Evolutionary conservation across 1,140 invertebrate genomes (phyloP).

Genomic region (Condylostylus longicornis): DNA sequence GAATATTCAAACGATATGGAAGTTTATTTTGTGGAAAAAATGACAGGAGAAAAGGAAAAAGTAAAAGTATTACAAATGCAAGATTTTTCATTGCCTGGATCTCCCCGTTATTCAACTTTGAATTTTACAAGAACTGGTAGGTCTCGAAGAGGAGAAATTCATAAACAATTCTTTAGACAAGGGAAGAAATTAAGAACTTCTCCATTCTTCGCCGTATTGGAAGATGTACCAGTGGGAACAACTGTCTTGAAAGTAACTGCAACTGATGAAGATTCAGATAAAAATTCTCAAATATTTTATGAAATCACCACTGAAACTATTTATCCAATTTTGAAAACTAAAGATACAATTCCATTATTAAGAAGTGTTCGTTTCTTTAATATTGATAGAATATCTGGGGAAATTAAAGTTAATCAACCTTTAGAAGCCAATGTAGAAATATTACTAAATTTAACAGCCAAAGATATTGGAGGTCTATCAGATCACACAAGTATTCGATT

Average conservation of each 20-base stretch:
- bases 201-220: slow-evolving; percentile 53
- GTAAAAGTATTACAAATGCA: neutral
- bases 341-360: slow-evolving; percentile 28
- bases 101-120: neutral
- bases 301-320: slow-evolving; percentile 49
- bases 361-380: slow-evolving; percentile 49
- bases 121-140: neutral
- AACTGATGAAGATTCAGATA: slow-evolving; percentile 60
- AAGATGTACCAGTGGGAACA: slow-evolving; percentile 57
- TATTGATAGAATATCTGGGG: slow-evolving; percentile 55
- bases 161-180: slow-evolving; percentile 6
- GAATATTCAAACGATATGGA: slow-evolving; percentile 40
- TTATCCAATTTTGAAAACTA: slow-evolving; percentile 32
- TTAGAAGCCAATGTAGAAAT: slow-evolving; percentile 65
- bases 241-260: slow-evolving; percentile 66
- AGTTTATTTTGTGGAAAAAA: slow-evolving; percentile 35
- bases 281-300: slow-evolving; percentile 62
- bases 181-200: slow-evolving; percentile 6
- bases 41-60: slow-evolving; percentile 1
- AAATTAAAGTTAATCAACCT: slow-evolving; percentile 56
- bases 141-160: slow-evolving; percentile 7
- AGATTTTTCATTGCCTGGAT: neutral
- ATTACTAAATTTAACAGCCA: slow-evolving; percentile 56
- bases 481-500: slow-evolving; percentile 52
- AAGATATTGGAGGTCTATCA: slow-evolving; percentile 55